A percentile compares a stretch with the other conserved stretches of the same genome.
phyloP scores from a whole-genome alignment of 2,113 vertebrate species.

The Hippolais icterina region DNA sequence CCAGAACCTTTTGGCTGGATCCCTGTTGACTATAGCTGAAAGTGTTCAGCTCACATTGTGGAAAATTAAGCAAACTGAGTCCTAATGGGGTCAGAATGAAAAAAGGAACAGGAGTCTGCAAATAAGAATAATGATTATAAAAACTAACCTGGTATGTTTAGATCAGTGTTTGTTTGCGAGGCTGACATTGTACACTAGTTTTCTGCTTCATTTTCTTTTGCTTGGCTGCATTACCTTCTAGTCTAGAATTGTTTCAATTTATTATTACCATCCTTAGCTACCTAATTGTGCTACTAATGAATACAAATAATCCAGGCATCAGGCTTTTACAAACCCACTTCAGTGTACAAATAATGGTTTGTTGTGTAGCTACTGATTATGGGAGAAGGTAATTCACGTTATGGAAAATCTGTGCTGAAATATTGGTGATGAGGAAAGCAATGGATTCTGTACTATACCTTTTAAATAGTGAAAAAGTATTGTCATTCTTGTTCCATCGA shows the following conservation, averaged over 20 bases:
- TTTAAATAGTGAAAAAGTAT: neutral
- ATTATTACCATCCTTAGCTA: conserved; percentile 50
- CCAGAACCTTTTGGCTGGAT: neutral
- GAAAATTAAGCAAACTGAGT: neutral
- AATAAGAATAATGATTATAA: neutral
- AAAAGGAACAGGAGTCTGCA: neutral
- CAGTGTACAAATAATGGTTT: conserved; percentile 38
- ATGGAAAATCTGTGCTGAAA: neutral
- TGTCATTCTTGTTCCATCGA: neutral
- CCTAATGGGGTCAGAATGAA: neutral
- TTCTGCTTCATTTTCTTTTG: conserved; percentile 49
- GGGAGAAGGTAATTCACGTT: neutral
- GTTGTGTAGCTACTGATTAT: conserved; percentile 1
- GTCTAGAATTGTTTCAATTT: conserved; percentile 30
- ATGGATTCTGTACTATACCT: neutral
- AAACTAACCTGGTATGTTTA: fast-evolving
- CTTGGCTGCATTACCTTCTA: conserved; percentile 20
- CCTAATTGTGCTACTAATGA: conserved; percentile 55
- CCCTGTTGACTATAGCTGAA: neutral
- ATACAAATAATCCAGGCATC: conserved; percentile 44
- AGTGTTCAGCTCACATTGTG: neutral
- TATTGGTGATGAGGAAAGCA: neutral
- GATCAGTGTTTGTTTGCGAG: neutral
- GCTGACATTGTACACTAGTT: neutral
- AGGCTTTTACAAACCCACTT: conserved; percentile 25